Conservation (phyloP, 2,888 invertebrate genomes). For the Spilosoma lubricipeda region DNA sequence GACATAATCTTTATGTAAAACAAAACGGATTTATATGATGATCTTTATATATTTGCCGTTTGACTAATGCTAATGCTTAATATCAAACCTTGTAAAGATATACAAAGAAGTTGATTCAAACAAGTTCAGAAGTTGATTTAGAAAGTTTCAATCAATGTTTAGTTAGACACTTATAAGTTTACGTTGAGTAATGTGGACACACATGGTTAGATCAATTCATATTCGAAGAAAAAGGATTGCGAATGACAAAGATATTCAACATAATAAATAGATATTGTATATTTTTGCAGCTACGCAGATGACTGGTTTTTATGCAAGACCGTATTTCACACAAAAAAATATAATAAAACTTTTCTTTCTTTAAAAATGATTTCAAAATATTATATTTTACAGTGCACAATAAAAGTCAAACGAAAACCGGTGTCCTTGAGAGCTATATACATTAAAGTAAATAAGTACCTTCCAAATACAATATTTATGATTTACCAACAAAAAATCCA, state of each 20-base stretch:
- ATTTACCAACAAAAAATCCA: neutral
- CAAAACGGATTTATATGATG: neutral
- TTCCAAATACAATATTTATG: neutral
- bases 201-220: neutral
- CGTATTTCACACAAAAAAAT: neutral
- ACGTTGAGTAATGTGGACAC: slow-evolving; percentile 17
- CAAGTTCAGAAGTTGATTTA: slow-evolving; percentile 12
- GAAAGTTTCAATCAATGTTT: slow-evolving; percentile 6
- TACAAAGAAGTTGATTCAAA: neutral
- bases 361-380: neutral
- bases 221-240: slow-evolving; percentile 8
- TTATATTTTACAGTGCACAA: neutral
- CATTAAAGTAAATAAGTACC: neutral
- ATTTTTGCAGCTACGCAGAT: neutral
- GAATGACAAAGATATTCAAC: slow-evolving; percentile 2
- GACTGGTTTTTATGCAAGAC: neutral
- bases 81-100: neutral
- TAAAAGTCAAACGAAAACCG: neutral
- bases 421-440: neutral
- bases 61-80: neutral
- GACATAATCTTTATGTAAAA: slow-evolving; percentile 6
- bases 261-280: neutral
- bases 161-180: neutral
- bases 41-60: neutral
- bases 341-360: neutral